Conservation (phyloP, 2,888 invertebrate genomes). For the Hirtodrosophila cameraria region DNA sequence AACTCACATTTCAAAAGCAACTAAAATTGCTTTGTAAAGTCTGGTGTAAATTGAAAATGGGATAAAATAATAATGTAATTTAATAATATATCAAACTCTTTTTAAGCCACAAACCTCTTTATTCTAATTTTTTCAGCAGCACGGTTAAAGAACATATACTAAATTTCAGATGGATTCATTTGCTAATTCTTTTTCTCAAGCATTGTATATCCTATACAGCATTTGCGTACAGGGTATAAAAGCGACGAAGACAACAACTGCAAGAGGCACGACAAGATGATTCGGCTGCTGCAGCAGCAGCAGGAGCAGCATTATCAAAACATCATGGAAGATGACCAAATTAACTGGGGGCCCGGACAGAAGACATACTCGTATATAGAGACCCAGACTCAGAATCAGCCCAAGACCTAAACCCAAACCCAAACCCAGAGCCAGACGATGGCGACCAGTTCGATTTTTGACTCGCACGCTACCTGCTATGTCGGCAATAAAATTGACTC, state of each 20-base stretch:
- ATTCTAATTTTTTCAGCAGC: no score
- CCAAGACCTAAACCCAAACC: neutral
- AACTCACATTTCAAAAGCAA: no score
- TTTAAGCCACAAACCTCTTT: no score
- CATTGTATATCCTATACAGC: neutral
- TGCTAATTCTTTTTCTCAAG: no score
- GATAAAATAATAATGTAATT: no score
- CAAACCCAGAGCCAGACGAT: constrained; percentile 35
- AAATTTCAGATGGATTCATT: no score
- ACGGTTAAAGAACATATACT: no score
- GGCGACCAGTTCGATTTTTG: constrained; percentile 42
- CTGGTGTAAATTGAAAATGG: no score
- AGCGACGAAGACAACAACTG: constrained; percentile 25
- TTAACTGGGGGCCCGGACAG: constrained; percentile 65
- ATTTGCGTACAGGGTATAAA: constrained; percentile 21
- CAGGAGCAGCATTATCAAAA: constrained; percentile 75
- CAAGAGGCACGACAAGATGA: constrained; percentile 30
- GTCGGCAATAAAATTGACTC: constrained; percentile 75
- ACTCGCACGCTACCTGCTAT: constrained; percentile 66
- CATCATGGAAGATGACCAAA: constrained; percentile 82
- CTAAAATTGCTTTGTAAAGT: no score
- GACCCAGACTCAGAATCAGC: constrained; percentile 24
- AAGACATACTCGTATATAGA: no score
- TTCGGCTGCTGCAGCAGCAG: constrained; percentile 25
- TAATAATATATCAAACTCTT: no score